A percentile compares a stretch with the other conserved stretches of the same genome.
These are phyloP conservation scores for Drosophila recens DNA, from an alignment of 2,888 invertebrate species.

Conservation along the genomic window DNA sequence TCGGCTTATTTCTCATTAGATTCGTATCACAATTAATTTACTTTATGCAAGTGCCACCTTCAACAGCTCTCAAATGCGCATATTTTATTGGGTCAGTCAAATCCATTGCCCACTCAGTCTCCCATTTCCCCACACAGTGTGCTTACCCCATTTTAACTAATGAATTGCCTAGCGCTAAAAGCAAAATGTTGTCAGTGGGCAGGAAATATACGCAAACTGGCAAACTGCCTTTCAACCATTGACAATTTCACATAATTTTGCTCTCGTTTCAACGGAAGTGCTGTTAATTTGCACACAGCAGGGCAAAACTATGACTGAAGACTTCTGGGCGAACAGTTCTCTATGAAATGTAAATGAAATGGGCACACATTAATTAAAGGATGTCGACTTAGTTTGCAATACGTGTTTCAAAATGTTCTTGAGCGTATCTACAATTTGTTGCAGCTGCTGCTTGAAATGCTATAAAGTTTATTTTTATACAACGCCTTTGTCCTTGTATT, in stretches of 20 bases:
- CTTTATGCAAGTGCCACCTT: too few species aligned
- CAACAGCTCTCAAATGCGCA: conserved; percentile 3
- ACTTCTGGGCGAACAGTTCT: not conserved
- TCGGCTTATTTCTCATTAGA: conserved; percentile 1
- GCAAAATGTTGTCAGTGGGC: conserved; percentile 56
- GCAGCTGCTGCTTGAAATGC: conserved; percentile 35
- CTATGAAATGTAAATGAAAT: conserved; percentile 6
- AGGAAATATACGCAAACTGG: conserved; percentile 51
- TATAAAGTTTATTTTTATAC: not conserved
- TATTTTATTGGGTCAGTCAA: conserved; percentile 11
- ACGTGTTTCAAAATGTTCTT: conserved; percentile 6
- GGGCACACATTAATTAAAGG: conserved; percentile 60
- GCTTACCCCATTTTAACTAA: conserved; percentile 34
- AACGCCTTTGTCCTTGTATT: conserved; percentile 29
- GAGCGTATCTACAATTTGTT: conserved; percentile 26
- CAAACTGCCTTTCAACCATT: conserved; percentile 42
- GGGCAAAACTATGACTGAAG: conserved; percentile 16
- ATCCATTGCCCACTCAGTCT: not conserved
- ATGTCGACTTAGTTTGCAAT: conserved; percentile 62
- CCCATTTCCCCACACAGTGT: conserved; percentile 1
- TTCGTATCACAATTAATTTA: not conserved
- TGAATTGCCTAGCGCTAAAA: conserved; percentile 54
- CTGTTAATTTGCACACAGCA: conserved; percentile 66
- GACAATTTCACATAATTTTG: conserved; percentile 11
- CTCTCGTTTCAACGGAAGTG: conserved; percentile 45